A percentile compares a stretch with the other conserved stretches of the same genome.
These are phyloP conservation scores for Masticophis lateralis DNA, from an alignment of 2,797 vertebrate genomes.

Conservation along the genomic window DNA sequence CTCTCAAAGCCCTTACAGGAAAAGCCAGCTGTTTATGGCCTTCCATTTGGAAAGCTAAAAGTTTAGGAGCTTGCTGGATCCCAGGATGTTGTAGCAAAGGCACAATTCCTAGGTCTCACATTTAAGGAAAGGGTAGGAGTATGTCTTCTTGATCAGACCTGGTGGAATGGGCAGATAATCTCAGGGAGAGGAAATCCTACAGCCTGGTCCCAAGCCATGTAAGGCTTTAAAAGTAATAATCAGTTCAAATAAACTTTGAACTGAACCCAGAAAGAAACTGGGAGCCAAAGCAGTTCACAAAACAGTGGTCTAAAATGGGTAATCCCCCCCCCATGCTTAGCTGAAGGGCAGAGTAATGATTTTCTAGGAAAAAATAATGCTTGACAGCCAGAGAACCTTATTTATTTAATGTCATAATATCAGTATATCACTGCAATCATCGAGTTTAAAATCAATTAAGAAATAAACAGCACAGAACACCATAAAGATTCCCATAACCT, in stretches of 20 bases:
- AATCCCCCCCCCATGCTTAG: neutral
- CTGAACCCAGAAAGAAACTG: neutral
- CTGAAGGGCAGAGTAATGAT: neutral
- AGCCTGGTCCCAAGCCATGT: neutral
- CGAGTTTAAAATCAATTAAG: neutral
- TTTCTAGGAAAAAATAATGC: neutral
- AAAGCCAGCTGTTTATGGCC: neutral
- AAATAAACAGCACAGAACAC: neutral
- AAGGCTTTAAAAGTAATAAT: neutral
- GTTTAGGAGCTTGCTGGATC: neutral
- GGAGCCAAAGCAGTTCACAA: neutral
- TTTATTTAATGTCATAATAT: neutral
- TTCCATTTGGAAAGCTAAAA: neutral
- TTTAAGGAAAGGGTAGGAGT: neutral
- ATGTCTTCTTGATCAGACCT: neutral
- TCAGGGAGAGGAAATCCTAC: neutral
- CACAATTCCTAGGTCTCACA: neutral
- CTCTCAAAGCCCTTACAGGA: neutral
- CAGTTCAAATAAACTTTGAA: neutral
- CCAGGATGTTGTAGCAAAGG: neutral
- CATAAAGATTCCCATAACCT: neutral
- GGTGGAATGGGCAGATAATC: neutral
- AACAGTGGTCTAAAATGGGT: neutral
- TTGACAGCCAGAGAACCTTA: neutral
- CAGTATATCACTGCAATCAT: neutral